A percentile compares a stretch with the other conserved stretches of the same genome.
Evolutionary conservation across 2,888 invertebrate genomes (phyloP).

Genomic region (Alloplasta piceator): DNA sequence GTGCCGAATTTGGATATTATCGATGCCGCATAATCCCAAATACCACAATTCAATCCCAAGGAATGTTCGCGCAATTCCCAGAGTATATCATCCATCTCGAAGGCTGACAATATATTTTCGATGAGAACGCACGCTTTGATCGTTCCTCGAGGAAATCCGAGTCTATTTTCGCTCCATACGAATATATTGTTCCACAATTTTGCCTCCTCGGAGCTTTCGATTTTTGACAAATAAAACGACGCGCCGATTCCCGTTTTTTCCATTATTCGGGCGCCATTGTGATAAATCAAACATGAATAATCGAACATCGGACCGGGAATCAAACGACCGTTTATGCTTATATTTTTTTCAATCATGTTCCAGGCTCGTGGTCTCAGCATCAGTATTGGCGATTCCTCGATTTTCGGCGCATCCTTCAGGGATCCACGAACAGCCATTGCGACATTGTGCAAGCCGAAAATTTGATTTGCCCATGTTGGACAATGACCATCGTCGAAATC

Average conservation of each 20-base stretch:
- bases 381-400: slow-evolving; percentile 86
- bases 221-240: slow-evolving; percentile 89
- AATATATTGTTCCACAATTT: slow-evolving; percentile 89
- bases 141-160: slow-evolving; percentile 86
- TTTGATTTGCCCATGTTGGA: slow-evolving; percentile 89
- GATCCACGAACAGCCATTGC: slow-evolving; percentile 85
- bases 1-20: slow-evolving; percentile 87
- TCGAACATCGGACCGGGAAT: slow-evolving; percentile 88
- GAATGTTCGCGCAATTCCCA: slow-evolving; percentile 88
- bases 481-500: slow-evolving; percentile 91
- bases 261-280: slow-evolving; percentile 85
- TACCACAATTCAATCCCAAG: slow-evolving; percentile 89
- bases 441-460: slow-evolving; percentile 87
- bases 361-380: slow-evolving; percentile 90
- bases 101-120: slow-evolving; percentile 88
- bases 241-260: slow-evolving; percentile 86
- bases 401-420: slow-evolving; percentile 84
- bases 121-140: slow-evolving; percentile 90
- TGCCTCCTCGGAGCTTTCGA: slow-evolving; percentile 88
- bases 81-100: slow-evolving; percentile 89
- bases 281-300: slow-evolving; percentile 88
- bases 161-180: slow-evolving; percentile 85
- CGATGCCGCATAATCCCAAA: slow-evolving; percentile 90
- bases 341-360: slow-evolving; percentile 89
- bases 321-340: slow-evolving; percentile 86